Evolutionary conservation across 2,888 invertebrate genomes (phyloP), one percentile per base, ranked within the genome.

Genomic region (Capitulum mitella): DNA sequence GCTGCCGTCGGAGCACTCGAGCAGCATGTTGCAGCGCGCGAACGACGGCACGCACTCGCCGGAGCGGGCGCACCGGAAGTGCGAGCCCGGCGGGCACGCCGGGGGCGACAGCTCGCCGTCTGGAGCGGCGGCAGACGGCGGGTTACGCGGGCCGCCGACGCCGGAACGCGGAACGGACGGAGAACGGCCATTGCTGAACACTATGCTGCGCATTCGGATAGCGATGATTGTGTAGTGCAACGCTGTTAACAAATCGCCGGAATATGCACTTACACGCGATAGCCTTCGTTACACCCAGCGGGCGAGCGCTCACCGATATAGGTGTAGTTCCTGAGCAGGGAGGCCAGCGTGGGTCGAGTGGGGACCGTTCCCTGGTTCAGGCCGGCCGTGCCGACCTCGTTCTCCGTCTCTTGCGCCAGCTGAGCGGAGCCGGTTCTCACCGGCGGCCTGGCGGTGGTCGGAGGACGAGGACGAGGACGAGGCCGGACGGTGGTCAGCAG

Each of bases 21-120:
- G 87, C 75, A 92, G 85, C 83, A 91, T 90, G 83, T 92, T 92
- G 84, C 92, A 92, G 81, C 91, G 89, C 8, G 91, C 90, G 5
- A 90, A 89, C 78, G 88, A 84, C 0, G 91, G 89, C 40, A 92
- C 85, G 83, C 92, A 92, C 82, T 88, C 88, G 37, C 70, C 70
- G 37, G 70, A 37, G 58, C 14, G 10, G 3, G 6, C 6, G 16
- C 70, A 70, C 19, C 37, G 34, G 70, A 70, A 70, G 22, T 58
- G 19, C 19, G 51, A 16, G 51, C 19, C 51, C 19, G 5, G 19
- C 51, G 51, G 51, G 22, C 51, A 51, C 19, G 51, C 0, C 22
- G 8, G 51, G 19, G 19, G 51, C 19, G 51, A 51, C 51, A 22
- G 51, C 16, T 32, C 16, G 16, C 12, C 32, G 14, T 1, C 32